Percentiles rank a stretch among this genome's conserved stretches.
phyloP scores from a whole-genome alignment of 1,140 invertebrate species.

The Drosophila novamexicana region DNA sequence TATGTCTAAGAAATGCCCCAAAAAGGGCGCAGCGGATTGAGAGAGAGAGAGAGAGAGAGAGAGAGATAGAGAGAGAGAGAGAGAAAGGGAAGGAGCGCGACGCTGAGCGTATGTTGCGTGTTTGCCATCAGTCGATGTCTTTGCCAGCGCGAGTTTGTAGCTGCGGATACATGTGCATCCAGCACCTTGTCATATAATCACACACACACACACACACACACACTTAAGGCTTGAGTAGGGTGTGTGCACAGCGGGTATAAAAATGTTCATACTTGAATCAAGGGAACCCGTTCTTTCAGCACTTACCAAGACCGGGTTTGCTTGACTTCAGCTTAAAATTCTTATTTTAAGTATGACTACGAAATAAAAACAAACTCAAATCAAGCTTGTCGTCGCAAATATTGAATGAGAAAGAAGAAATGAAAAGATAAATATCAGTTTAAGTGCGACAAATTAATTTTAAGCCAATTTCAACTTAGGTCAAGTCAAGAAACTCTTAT shows the following conservation, averaged over 20 bases:
- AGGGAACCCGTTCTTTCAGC: too few species aligned
- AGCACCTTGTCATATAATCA: slow-evolving; percentile 71
- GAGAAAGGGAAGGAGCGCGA: background rate
- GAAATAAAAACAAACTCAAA: too few species aligned
- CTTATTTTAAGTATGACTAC: too few species aligned
- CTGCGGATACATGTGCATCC: slow-evolving; percentile 41
- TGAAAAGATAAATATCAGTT: too few species aligned
- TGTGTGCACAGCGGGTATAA: background rate
- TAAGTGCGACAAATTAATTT: too few species aligned
- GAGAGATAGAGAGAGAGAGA: background rate
- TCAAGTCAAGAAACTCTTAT: too few species aligned
- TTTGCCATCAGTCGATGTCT: slow-evolving; percentile 44
- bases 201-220: slow-evolving; percentile 11
- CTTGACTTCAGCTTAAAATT: too few species aligned
- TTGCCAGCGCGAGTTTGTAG: background rate
- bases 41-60: background rate
- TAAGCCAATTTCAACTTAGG: too few species aligned
- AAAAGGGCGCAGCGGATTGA: background rate
- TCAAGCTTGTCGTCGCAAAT: too few species aligned
- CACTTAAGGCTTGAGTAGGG: background rate
- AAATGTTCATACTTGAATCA: too few species aligned
- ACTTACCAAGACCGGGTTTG: too few species aligned
- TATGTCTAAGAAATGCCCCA: slow-evolving; percentile 12
- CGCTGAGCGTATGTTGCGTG: slow-evolving; percentile 47
- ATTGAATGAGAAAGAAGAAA: too few species aligned